A percentile compares a stretch with the other conserved stretches of the same genome.
These are phyloP conservation scores for Caloenas nicobarica DNA, from an alignment of 2,113 vertebrate species.

Conservation along the genomic window DNA sequence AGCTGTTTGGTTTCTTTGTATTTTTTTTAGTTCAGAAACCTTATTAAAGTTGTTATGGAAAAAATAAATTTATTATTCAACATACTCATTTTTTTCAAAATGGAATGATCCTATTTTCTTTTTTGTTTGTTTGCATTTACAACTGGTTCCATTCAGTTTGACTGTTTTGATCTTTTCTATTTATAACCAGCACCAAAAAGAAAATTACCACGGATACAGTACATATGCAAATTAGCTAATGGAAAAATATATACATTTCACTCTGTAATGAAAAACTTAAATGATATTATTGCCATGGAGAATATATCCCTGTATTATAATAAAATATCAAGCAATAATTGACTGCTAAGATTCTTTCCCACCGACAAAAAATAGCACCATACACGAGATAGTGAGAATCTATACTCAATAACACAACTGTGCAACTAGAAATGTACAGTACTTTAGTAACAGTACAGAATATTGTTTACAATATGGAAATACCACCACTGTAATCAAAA, in stretches of 20 bases:
- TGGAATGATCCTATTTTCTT: slow-evolving; percentile 56
- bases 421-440: slow-evolving; percentile 82
- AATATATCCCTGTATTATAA: slow-evolving; percentile 78
- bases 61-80: slow-evolving; percentile 78
- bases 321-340: slow-evolving; percentile 74
- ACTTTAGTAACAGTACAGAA: slow-evolving; percentile 76
- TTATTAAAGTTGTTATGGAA: slow-evolving; percentile 65
- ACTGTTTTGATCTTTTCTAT: slow-evolving; percentile 53
- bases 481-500: slow-evolving; percentile 63
- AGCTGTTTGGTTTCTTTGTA: not conserved
- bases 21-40: slow-evolving; percentile 57
- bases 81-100: slow-evolving; percentile 68
- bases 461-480: slow-evolving; percentile 70
- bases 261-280: slow-evolving; percentile 67
- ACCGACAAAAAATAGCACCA: slow-evolving; percentile 84
- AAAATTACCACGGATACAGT: slow-evolving; percentile 75
- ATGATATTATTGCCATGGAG: slow-evolving; percentile 61
- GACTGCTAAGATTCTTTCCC: slow-evolving; percentile 63
- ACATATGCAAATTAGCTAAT: slow-evolving; percentile 72
- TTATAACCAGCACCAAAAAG: slow-evolving; percentile 74
- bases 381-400: slow-evolving; percentile 76
- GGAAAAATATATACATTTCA: slow-evolving; percentile 74
- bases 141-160: slow-evolving; percentile 61
- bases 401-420: slow-evolving; percentile 75
- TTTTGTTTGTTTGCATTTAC: slow-evolving; percentile 62